Base-by-base conservation (phyloP, 2,797 vertebrate genomes). In the Benthosema pterotum region DNA sequence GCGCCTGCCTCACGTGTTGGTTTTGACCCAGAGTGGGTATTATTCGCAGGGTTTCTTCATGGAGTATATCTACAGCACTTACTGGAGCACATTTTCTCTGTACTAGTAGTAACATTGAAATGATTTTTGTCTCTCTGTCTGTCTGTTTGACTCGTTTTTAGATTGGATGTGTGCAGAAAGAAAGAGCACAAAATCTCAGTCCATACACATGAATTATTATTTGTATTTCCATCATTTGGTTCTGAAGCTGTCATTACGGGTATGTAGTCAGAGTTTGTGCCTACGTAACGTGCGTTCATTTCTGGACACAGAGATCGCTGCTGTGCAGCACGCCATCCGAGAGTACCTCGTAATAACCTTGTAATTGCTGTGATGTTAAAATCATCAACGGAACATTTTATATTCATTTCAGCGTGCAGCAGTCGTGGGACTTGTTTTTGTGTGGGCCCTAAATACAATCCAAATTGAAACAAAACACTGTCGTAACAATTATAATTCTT, bases 61-160 rank as follows among this genome's bases (percentile, higher is more conserved):
- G 19, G 19, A 22, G 19, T 22, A 22, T 22, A 68, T 4, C 2
- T 2, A 71, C 59, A 58, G 75, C 83, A 77, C 84, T 88, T 75
- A 81, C 19, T 22, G 19, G 78, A 68, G 75, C 67, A 66, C 72
- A 78, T 73, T 54, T 65, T 76, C n/a, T n/a, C n/a, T n/a, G n/a
- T n/a, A n/a, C n/a, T n/a, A n/a, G n/a, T n/a, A 75, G 57, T 57
- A 84, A 80, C 83, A 73, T 69, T 68, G 74, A 82, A 86, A 83
- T 75, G 68, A 74, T 87, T 82, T 74, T 78, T 78, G 78, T 78
- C 72, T 22, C 2, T 77, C 57, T 78, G 78, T 78, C 72, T 22
- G 19, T 77, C 57, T 59, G 60, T 22, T 22, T 22, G 19, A 69
- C 75, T 77, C 63, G 19, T 42, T 81, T n/a, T 78, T 70, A 17